Evolutionary conservation across 1,140 invertebrate genomes (phyloP).

Genomic region (Drosophila subpulchrella): DNA sequence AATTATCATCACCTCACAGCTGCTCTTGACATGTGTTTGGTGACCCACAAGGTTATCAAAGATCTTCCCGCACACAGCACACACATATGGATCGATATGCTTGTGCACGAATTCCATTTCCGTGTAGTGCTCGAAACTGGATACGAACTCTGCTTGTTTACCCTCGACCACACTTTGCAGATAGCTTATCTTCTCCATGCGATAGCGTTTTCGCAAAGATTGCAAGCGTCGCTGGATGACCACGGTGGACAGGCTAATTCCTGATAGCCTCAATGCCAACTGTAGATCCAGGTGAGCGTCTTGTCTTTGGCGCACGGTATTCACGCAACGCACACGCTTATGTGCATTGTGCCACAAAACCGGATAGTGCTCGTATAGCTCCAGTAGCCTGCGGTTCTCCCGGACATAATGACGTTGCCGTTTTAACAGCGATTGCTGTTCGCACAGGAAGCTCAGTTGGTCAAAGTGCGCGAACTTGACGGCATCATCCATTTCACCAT

Average conservation of each 20-base stretch:
- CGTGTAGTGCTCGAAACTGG: constrained; percentile 61
- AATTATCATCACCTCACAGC: constrained; percentile 30
- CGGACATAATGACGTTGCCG: constrained; percentile 54
- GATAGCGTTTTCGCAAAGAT: constrained; percentile 68
- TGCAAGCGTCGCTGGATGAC: constrained; percentile 62
- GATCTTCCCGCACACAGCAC: constrained; percentile 68
- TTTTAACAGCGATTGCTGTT: constrained; percentile 64
- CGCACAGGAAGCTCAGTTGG: constrained; percentile 59
- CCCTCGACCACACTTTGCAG: constrained; percentile 68
- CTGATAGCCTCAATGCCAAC: constrained; percentile 42
- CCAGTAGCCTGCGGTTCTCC: constrained; percentile 67
- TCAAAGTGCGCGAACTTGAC: constrained; percentile 68
- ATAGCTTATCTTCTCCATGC: constrained; percentile 73
- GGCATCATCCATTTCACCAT: constrained; percentile 61
- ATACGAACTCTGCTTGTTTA: constrained; percentile 56
- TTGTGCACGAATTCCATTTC: constrained; percentile 75
- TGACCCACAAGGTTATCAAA: constrained; percentile 67
- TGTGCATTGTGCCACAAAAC: constrained; percentile 72
- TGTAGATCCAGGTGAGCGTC: constrained; percentile 49
- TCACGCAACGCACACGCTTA: constrained; percentile 38
- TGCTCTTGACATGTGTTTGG: constrained; percentile 57
- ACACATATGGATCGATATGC: constrained; percentile 77
- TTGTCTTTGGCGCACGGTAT: constrained; percentile 21
- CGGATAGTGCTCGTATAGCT: constrained; percentile 75
- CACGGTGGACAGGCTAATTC: constrained; percentile 57